Conservation (phyloP, 2,797 vertebrate genomes). For the Anguilla marmorata region DNA sequence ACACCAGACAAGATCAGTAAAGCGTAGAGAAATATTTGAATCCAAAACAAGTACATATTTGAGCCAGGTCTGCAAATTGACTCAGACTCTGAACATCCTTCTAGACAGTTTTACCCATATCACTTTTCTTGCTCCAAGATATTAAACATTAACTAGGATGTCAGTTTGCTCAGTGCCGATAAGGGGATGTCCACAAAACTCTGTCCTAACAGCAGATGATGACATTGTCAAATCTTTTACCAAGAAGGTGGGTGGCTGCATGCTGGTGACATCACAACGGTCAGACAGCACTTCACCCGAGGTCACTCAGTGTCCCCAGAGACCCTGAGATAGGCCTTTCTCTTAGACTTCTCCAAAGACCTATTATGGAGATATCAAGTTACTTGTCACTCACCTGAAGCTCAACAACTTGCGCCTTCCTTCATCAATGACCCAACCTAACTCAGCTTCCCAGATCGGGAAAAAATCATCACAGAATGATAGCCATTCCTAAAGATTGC, state of each 20-base stretch:
- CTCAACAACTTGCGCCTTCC: not conserved
- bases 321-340: not conserved
- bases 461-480: not conserved
- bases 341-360: not conserved
- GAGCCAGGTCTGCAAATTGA: not conserved
- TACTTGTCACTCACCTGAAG: not conserved
- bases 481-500: not conserved
- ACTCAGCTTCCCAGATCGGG: not conserved
- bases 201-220: not conserved
- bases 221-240: slow-evolving; percentile 4
- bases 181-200: not conserved
- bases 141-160: slow-evolving; percentile 21
- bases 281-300: not conserved
- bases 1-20: too few relatives aligned
- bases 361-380: not conserved
- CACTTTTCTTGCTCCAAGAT: not conserved
- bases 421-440: not conserved
- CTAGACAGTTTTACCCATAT: not conserved
- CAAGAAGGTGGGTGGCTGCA: not conserved
- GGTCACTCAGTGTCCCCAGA: not conserved
- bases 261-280: not conserved
- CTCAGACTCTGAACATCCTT: not conserved
- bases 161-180: slow-evolving; percentile 27
- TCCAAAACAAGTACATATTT: too few relatives aligned
- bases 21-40: too few relatives aligned